These are phyloP conservation scores for Cylloceria caligata DNA, from an alignment of 2,888 invertebrate genomes.

Conservation along the genomic window DNA sequence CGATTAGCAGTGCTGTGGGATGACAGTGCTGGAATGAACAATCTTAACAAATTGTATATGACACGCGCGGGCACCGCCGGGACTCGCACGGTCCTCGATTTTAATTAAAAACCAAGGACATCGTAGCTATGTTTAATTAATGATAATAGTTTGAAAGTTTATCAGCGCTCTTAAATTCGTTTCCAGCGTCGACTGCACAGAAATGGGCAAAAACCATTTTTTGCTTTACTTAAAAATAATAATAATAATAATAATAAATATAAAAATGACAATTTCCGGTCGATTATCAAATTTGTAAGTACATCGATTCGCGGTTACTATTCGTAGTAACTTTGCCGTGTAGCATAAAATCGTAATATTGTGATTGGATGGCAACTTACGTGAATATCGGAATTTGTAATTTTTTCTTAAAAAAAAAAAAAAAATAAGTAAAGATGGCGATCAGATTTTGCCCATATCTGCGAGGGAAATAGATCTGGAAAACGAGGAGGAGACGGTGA, in stretches of 20 bases:
- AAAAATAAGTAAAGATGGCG: conserved; percentile 9
- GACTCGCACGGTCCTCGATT: conserved; percentile 70
- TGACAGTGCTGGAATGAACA: conserved; percentile 77
- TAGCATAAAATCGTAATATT: conserved; percentile 24
- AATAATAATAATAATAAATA: conserved; percentile 28
- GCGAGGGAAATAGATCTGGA: not conserved
- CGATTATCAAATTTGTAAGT: conserved; percentile 27
- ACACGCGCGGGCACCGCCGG: conserved; percentile 63
- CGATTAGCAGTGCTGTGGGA: conserved; percentile 64
- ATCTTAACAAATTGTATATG: conserved; percentile 79
- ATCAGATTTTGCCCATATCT: conserved; percentile 25
- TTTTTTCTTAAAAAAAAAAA: conserved; percentile 6
- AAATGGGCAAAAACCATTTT: conserved; percentile 27
- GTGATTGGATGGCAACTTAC: conserved; percentile 9
- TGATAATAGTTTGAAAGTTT: conserved; percentile 64
- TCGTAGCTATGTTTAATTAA: conserved; percentile 68
- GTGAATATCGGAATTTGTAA: conserved; percentile 8
- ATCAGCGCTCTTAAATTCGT: conserved; percentile 53
- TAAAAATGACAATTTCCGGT: conserved; percentile 48
- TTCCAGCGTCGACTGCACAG: not conserved
- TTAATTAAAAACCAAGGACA: conserved; percentile 72
- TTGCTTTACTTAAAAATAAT: conserved; percentile 3
- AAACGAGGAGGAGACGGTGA: conserved; percentile 24
- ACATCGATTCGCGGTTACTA: not conserved
- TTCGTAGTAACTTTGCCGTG: not conserved